These are phyloP conservation scores for Brachyopa scutellaris DNA, from an alignment of 2,888 invertebrate genomes.

Conservation along the genomic window DNA sequence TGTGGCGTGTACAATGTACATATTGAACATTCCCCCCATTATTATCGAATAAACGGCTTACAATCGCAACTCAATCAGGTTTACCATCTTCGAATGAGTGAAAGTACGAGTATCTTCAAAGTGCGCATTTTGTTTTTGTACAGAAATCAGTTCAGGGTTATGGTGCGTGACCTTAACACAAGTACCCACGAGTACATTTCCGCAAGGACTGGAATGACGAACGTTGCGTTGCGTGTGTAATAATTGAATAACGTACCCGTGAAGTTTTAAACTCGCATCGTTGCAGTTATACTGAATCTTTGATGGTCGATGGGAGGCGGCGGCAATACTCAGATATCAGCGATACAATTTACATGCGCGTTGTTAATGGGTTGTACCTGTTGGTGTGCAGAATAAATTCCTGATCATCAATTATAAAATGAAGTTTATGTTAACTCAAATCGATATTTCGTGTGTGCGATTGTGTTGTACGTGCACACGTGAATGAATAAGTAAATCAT, in stretches of 20 bases:
- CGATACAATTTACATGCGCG: background rate
- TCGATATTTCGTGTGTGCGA: slow-evolving; percentile 19
- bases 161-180: background rate
- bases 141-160: slow-evolving; percentile 25
- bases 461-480: slow-evolving; percentile 16
- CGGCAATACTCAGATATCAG: background rate
- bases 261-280: background rate
- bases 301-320: background rate
- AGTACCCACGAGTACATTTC: background rate
- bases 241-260: slow-evolving; percentile 10
- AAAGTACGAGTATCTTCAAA: slow-evolving; percentile 1
- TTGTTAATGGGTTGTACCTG: slow-evolving; percentile 19
- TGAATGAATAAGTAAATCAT: slow-evolving; percentile 22
- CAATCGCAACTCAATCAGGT: no score
- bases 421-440: slow-evolving; percentile 19
- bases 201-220: background rate
- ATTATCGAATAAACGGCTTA: no score
- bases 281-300: background rate
- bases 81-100: background rate
- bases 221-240: background rate
- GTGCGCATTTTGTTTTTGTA: background rate
- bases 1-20: no score
- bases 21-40: no score
- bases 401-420: slow-evolving; percentile 17
- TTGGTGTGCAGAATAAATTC: background rate